Percentiles rank a stretch among this genome's conserved stretches.
Evolutionary conservation across 2,113 vertebrate species (phyloP).

Genomic region (Campylorhamphus procurvoides): DNA sequence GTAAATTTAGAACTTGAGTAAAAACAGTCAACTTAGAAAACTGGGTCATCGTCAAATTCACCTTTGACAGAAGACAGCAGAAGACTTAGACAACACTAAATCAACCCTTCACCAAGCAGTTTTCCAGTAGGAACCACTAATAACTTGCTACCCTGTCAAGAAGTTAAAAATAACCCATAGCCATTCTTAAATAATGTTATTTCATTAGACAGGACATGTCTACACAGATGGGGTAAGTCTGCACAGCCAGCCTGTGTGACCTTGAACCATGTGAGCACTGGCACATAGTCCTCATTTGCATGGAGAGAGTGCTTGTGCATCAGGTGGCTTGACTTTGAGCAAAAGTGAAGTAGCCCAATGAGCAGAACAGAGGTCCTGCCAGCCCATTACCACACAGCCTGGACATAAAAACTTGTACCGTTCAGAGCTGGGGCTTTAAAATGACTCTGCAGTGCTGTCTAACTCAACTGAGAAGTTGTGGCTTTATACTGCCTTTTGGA

Average conservation of each 20-base stretch:
- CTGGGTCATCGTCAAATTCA: neutral
- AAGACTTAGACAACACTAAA: neutral
- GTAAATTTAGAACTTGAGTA: neutral
- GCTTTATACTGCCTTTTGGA: neutral
- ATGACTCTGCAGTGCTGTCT: neutral
- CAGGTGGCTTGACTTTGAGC: neutral
- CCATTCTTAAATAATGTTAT: neutral
- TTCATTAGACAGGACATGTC: neutral
- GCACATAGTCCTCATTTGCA: neutral
- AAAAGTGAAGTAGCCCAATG: neutral
- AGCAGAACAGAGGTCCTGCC: neutral
- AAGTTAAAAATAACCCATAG: neutral
- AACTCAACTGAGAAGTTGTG: neutral
- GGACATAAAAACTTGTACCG: neutral
- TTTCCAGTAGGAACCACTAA: neutral
- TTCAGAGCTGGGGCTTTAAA: neutral
- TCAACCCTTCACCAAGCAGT: neutral
- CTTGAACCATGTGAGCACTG: rapidly evolving
- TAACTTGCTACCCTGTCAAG: neutral
- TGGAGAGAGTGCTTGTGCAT: rapidly evolving
- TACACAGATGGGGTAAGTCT: neutral
- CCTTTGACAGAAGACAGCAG: neutral
- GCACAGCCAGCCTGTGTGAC: neutral
- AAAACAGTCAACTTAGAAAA: neutral
- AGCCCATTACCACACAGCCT: neutral